Percentiles rank a stretch among this genome's conserved stretches.
Conservation (phyloP, 2,113 vertebrate species). For the Mixornis gularis region DNA sequence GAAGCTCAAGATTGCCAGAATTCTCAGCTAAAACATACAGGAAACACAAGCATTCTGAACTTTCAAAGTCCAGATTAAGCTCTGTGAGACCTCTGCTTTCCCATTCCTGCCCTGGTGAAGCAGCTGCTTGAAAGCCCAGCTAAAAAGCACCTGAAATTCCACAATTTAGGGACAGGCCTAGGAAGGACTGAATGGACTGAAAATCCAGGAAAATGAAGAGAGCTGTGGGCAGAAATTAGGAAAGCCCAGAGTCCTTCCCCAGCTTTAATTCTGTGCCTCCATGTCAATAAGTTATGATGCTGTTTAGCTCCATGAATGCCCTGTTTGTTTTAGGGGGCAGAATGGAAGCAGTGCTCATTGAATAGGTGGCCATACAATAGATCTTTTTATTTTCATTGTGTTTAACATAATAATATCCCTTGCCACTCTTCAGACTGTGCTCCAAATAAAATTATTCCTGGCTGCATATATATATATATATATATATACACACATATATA, state of each 20-base stretch:
- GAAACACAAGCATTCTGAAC: not conserved
- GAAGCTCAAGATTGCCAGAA: not conserved
- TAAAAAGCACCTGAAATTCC: not conserved
- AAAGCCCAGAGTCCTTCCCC: not conserved
- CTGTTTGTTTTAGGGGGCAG: slow-evolving; percentile 11
- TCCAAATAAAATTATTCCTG: slow-evolving; percentile 9
- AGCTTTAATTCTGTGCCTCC: not conserved
- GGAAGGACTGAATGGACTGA: not conserved
- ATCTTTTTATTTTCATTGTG: slow-evolving; percentile 22
- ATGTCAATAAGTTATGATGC: not conserved
- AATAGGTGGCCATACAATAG: slow-evolving; percentile 2
- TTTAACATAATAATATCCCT: not conserved
- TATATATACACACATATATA: not conserved
- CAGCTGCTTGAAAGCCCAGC: not conserved
- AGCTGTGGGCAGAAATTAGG: not conserved
- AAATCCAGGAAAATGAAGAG: not conserved
- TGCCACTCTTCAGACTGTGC: not conserved
- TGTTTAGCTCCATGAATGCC: not conserved
- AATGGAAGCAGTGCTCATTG: not conserved
- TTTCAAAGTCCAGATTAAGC: not conserved
- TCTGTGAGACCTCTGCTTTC: not conserved
- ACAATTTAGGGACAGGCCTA: not conserved
- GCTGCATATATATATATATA: not conserved
- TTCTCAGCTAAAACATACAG: not conserved
- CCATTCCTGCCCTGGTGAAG: not conserved